A percentile compares a stretch with the other conserved stretches of the same genome.
phyloP scores from a whole-genome alignment of 37 sponge, comb jelly and placozoan species.

The Halichondria panicea region DNA sequence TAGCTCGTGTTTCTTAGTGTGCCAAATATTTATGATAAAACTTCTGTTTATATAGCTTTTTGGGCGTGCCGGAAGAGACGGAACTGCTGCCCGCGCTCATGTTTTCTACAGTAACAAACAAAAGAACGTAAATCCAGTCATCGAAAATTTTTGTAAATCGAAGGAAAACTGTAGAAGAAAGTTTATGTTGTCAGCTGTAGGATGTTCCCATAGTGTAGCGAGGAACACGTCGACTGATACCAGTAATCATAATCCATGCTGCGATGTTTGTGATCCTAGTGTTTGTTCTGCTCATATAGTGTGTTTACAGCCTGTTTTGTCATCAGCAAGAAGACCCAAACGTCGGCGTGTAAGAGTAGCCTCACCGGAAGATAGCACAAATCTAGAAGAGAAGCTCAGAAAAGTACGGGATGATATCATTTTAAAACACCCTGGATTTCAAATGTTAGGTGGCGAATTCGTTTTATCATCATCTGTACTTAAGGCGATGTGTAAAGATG shows the following conservation, averaged over 20 bases:
- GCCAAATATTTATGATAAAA: background rate
- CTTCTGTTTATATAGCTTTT: conserved; percentile 2
- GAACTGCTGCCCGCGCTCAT: background rate
- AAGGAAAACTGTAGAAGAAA: background rate
- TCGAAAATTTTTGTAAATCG: background rate
- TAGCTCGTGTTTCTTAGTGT: background rate
- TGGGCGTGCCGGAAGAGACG: conserved; percentile 18
- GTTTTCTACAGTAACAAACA: background rate
- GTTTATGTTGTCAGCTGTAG: background rate
- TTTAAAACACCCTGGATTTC: background rate
- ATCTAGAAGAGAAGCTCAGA: background rate
- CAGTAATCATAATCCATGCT: background rate
- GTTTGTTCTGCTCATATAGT: background rate
- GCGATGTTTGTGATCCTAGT: background rate
- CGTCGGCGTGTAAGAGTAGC: background rate
- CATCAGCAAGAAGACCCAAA: background rate
- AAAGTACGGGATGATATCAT: background rate
- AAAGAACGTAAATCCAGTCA: background rate
- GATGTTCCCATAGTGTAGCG: background rate
- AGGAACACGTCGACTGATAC: too few relatives aligned
- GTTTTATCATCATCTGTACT: too few relatives aligned
- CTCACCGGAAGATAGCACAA: background rate
- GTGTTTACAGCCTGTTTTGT: background rate
- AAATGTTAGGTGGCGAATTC: conserved; percentile 9
- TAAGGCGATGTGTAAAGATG: too few relatives aligned